phyloP scores from a whole-genome alignment of 2,888 invertebrate species.

The Adelphocoris suturalis region DNA sequence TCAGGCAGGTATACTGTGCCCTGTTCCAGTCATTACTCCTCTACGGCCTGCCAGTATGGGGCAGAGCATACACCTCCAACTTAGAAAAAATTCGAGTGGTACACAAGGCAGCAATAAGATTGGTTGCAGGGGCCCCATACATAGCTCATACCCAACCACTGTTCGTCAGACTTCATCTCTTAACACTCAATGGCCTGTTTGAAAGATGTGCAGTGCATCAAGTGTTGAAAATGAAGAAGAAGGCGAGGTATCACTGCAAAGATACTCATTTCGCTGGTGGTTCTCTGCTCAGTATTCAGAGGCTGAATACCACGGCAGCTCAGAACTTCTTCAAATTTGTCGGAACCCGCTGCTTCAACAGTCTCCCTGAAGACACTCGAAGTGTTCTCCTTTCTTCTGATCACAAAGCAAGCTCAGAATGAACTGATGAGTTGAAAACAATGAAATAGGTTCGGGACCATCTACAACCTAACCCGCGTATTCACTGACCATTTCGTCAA shows the following conservation, averaged over 20 bases:
- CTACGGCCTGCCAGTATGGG: no score
- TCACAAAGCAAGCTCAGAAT: no score
- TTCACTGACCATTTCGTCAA: no score
- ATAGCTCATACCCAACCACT: background rate
- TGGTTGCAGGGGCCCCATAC: background rate
- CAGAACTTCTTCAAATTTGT: background rate
- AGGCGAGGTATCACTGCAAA: no score
- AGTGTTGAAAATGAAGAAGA: background rate
- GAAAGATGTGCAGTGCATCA: background rate
- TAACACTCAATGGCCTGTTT: background rate
- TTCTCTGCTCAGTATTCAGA: no score
- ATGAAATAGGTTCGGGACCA: no score
- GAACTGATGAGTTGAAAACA: no score
- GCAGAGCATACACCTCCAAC: background rate
- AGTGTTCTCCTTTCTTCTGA: no score
- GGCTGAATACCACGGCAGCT: background rate
- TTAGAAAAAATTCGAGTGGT: background rate
- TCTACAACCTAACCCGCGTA: no score
- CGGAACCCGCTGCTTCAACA: background rate
- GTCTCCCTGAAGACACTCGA: background rate
- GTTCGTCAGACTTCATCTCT: background rate
- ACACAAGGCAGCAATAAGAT: background rate
- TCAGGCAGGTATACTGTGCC: no score
- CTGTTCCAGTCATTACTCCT: no score
- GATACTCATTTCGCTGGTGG: no score